Conservation (phyloP, 2,888 invertebrate genomes). For the Hemaris fuciformis region DNA sequence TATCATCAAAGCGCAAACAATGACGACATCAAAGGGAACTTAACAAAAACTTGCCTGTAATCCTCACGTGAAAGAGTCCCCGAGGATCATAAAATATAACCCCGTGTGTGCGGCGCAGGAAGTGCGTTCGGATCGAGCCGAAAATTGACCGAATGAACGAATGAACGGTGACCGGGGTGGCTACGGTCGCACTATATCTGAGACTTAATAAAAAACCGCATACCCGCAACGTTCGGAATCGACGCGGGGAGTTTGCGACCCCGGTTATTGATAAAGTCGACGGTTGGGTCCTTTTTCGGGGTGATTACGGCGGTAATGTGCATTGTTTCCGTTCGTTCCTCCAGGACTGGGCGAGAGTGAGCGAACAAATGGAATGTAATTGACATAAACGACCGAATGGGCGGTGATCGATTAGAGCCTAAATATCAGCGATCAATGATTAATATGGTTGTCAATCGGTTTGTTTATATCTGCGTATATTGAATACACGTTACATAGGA, state of each 20-base stretch:
- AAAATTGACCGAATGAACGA: slow-evolving; percentile 57
- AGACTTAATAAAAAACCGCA: slow-evolving; percentile 59
- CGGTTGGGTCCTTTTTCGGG: not conserved
- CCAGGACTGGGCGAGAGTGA: not conserved
- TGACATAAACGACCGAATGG: not conserved
- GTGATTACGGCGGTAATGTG: slow-evolving; percentile 1
- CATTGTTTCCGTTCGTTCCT: slow-evolving; percentile 1
- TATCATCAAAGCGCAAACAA: slow-evolving; percentile 17
- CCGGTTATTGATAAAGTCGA: slow-evolving; percentile 8
- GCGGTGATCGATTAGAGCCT: not conserved
- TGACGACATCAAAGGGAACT: slow-evolving; percentile 10
- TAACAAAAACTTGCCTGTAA: slow-evolving; percentile 14
- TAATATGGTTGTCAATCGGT: not conserved
- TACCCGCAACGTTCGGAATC: slow-evolving; percentile 22
- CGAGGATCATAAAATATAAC: slow-evolving; percentile 11
- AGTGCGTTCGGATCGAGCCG: slow-evolving; percentile 47
- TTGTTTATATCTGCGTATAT: not conserved
- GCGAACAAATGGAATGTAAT: not conserved
- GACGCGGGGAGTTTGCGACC: not conserved
- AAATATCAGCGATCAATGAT: not conserved
- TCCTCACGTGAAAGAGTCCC: slow-evolving; percentile 12
- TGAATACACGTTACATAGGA: no score
- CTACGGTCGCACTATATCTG: slow-evolving; percentile 55
- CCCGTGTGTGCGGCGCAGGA: slow-evolving; percentile 5
- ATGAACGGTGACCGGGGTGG: slow-evolving; percentile 45